Evolutionary conservation across 2,888 invertebrate genomes (phyloP).

Genomic region (Beris morrisii): DNA sequence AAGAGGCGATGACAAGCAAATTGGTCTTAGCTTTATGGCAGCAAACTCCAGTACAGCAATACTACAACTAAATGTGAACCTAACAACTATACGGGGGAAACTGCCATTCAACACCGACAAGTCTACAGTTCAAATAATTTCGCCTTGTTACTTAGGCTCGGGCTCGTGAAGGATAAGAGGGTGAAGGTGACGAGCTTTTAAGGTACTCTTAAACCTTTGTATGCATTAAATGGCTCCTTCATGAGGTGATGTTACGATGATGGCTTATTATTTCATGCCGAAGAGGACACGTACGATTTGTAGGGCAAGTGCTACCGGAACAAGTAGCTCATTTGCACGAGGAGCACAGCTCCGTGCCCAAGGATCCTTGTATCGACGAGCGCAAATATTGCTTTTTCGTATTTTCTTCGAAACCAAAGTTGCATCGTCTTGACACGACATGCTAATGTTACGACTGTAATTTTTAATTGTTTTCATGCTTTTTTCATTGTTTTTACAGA

Average conservation of each 20-base stretch:
- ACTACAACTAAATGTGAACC: too few relatives aligned
- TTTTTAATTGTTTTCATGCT: too few relatives aligned
- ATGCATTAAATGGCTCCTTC: constrained; percentile 13
- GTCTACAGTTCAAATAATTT: too few relatives aligned
- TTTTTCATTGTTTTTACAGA: constrained; percentile 43
- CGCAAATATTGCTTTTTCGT: not conserved
- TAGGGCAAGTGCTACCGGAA: constrained; percentile 19
- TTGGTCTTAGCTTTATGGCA: constrained; percentile 18
- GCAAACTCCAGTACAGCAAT: not conserved
- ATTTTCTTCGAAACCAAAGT: not conserved
- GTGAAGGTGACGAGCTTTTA: too few relatives aligned
- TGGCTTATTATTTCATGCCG: constrained; percentile 24
- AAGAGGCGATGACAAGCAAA: constrained; percentile 26
- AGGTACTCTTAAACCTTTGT: too few relatives aligned
- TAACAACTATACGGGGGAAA: too few relatives aligned
- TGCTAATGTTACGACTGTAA: too few relatives aligned
- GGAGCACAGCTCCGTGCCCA: not conserved
- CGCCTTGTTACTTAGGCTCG: too few relatives aligned
- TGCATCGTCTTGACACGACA: too few relatives aligned
- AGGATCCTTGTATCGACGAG: too few relatives aligned
- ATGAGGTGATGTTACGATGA: not conserved
- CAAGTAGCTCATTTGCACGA: constrained; percentile 27
- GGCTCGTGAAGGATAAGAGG: too few relatives aligned
- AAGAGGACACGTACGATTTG: constrained; percentile 16
- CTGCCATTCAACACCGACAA: too few relatives aligned